Base-by-base conservation (phyloP, 1,140 invertebrate genomes). In the Charaxes varanes region DNA sequence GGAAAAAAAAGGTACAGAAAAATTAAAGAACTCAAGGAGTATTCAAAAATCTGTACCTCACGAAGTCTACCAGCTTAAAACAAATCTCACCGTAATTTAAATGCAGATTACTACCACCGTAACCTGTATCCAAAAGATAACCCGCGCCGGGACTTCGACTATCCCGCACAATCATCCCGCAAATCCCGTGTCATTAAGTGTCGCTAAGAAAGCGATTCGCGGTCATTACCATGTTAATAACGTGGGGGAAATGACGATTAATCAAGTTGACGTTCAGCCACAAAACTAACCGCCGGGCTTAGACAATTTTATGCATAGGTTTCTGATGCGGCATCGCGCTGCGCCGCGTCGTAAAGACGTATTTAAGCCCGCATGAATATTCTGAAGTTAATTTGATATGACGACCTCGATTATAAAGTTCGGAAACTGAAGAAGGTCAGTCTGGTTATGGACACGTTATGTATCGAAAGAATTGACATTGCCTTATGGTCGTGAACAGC, bases 161-260 rank as follows among this genome's bases (percentile, higher is more conserved):
- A 66, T 70, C 64, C 55, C 58, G 62, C 66, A 55, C 69, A 76
- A 73, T 81, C 77, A 78, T 72, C 59, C 78, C 67, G 47, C 71
- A 82, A 82, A 80, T 78, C 76, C 73, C 51, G 56, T 61, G 77
- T 72, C 76, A 83, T 80, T 83, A 83, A 83, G 76, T 79, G 74
- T 74, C 62, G 78, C 73, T 80, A 82, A 80, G 78, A 82, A 80
- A 82, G 67, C 73, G 71, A 74, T 80, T 70, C 71, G 66, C 62
- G 63, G 62, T 66, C 73, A 80, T 80, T 80, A 74, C 78, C 73
- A 82, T 80, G 76, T 80, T 82, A 80, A 82, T 82, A 80, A 78
- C 64, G 53, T 69, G 46, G 73, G 76, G 78, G 71, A 79, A 57
- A 54, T 31, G 52, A 63, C 56, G 66, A 83, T 83, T 83, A 83